Base-by-base conservation (phyloP, 2,113 vertebrate genomes). In the Asarcornis scutulata region DNA sequence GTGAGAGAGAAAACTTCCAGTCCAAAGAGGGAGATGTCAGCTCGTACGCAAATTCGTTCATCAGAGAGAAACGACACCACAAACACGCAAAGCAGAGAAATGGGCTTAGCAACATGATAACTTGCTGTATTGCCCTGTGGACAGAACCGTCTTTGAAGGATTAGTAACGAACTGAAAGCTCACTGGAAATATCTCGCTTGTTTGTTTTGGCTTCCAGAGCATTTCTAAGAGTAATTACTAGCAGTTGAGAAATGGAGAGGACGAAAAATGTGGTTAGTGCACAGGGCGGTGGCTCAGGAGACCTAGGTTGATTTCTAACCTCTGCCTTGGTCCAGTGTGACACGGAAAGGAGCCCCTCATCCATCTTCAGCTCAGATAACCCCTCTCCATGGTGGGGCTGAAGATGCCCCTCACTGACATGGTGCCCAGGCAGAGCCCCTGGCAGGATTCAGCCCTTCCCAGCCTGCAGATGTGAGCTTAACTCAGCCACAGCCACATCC, bases 161-260 rank as follows among this genome's bases (percentile, higher is more conserved):
- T 84, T 88, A 87, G 48, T 16, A 86, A 52, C 83, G 44, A 91
- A 52, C 83, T 11, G 68, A 88, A 62, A 92, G 88, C 86, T 92
- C 88, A 11, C 86, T 96, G 91, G 91, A 88, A 95, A 93, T 36
- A 17, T 74, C 80, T 56, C 7, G 1, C 60, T 46, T 91, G 92
- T 95, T 96, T 96, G 69, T 92, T 93, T 96, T 97, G 96, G 94
- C 95, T 84, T 4, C 60, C 92, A 60, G 86, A 93, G 86, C 77
- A 67, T 64, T 60, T 63, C 73, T 11, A 34, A 93, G 68, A 42
- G 86, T 31, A 78, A 92, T 94, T 82, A 78, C 68, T 18, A 55
- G 88, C 92, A 63, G 91, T 21, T 56, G 93, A 89, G 86, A 84
- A 92, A 71, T 0, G 13, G 81, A 86, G 81, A 78, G 63, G 69